phyloP scores from a whole-genome alignment of 1,140 invertebrate genomes.

The Lineus longissimus region DNA sequence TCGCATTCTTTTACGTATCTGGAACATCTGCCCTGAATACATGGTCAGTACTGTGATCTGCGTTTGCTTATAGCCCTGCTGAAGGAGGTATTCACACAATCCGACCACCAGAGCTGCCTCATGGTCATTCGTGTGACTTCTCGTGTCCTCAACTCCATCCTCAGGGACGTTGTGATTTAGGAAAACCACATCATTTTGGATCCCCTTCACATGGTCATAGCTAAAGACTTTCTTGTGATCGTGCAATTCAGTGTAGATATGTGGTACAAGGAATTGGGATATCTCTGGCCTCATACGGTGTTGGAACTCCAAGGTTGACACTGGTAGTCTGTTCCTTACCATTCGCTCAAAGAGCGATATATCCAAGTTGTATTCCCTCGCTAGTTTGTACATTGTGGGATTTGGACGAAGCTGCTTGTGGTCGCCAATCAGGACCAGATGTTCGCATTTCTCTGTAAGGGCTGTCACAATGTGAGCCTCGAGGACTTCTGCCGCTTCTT shows the following conservation, averaged over 20 bases:
- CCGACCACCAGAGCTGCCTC: slow-evolving; percentile 27
- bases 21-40: slow-evolving; percentile 16
- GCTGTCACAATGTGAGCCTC: slow-evolving; percentile 53
- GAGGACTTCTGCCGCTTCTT: slow-evolving; percentile 81
- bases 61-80: slow-evolving; percentile 31
- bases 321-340: slow-evolving; percentile 34
- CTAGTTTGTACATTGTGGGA: slow-evolving; percentile 36
- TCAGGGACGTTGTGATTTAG: slow-evolving; percentile 37
- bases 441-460: slow-evolving; percentile 19
- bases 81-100: slow-evolving; percentile 32
- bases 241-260: slow-evolving; percentile 38
- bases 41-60: slow-evolving; percentile 42
- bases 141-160: slow-evolving; percentile 20
- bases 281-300: slow-evolving; percentile 53
- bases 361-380: slow-evolving; percentile 35
- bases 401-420: slow-evolving; percentile 53
- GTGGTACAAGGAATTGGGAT: slow-evolving; percentile 28
- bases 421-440: slow-evolving; percentile 65
- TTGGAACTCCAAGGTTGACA: slow-evolving; percentile 33
- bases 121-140: slow-evolving; percentile 31
- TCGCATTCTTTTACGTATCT: background rate
- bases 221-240: slow-evolving; percentile 29
- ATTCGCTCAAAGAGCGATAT: slow-evolving; percentile 44
- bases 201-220: slow-evolving; percentile 18
- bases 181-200: slow-evolving; percentile 32